phyloP scores from a whole-genome alignment of 2,888 invertebrate species.

The Caenorhabditis sp. region DNA sequence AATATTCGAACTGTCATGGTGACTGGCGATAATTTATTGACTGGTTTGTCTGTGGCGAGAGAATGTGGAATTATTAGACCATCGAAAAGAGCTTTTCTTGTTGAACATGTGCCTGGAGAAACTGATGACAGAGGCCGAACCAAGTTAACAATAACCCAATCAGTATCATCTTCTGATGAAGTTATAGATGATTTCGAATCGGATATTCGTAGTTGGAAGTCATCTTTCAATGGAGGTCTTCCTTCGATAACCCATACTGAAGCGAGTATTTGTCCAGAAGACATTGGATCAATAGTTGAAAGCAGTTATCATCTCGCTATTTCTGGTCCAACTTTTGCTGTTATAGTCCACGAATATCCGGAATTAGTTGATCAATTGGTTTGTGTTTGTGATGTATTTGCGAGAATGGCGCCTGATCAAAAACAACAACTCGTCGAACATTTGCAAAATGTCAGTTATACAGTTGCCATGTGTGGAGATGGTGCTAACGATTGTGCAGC shows the following conservation, averaged over 20 bases:
- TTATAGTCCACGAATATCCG: slow-evolving; percentile 66
- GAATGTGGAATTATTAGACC: slow-evolving; percentile 78
- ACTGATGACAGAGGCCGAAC: slow-evolving; percentile 48
- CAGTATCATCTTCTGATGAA: slow-evolving; percentile 52
- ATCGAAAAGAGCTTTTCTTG: slow-evolving; percentile 56
- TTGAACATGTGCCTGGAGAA: slow-evolving; percentile 46
- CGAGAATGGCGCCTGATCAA: slow-evolving; percentile 75
- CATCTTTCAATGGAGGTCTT: not conserved
- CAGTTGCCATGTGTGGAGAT: slow-evolving; percentile 74
- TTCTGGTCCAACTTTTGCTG: slow-evolving; percentile 61
- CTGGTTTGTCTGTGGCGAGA: slow-evolving; percentile 88
- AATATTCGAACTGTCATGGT: slow-evolving; percentile 84
- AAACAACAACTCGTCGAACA: slow-evolving; percentile 78
- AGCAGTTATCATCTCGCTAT: slow-evolving; percentile 45
- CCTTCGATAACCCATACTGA: not conserved
- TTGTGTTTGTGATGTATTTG: slow-evolving; percentile 72
- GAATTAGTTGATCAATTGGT: slow-evolving; percentile 64
- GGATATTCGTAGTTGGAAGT: slow-evolving; percentile 15
- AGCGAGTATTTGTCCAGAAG: slow-evolving; percentile 11
- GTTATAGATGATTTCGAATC: slow-evolving; percentile 47
- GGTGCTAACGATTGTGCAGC: slow-evolving; percentile 75
- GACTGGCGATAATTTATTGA: slow-evolving; percentile 90
- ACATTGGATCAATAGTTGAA: slow-evolving; percentile 12
- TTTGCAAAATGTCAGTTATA: slow-evolving; percentile 66
- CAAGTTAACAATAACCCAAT: slow-evolving; percentile 42